These are phyloP conservation scores for Tenthredo livida DNA, from an alignment of 2,888 invertebrate genomes.

Conservation along the genomic window DNA sequence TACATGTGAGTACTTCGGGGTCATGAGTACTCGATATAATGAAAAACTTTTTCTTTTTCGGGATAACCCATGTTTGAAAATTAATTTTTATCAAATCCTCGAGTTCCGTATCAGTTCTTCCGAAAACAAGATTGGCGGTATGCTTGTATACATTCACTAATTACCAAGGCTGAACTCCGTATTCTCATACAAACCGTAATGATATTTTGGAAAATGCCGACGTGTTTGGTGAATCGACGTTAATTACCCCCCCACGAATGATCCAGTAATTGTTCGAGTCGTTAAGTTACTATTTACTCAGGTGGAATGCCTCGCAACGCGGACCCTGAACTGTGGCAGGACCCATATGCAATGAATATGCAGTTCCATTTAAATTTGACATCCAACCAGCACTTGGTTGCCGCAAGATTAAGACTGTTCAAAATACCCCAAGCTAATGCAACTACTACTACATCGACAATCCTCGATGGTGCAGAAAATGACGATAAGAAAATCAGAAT, in stretches of 20 bases:
- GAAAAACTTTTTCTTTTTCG: neutral
- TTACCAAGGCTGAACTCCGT: too few relatives aligned
- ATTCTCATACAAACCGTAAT: too few relatives aligned
- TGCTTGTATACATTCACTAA: too few relatives aligned
- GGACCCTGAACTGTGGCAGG: slow-evolving; percentile 80
- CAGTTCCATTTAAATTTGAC: slow-evolving; percentile 80
- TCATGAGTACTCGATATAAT: neutral
- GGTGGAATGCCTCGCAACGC: slow-evolving; percentile 81
- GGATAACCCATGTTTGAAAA: neutral
- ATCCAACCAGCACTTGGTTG: slow-evolving; percentile 78
- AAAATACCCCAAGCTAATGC: slow-evolving; percentile 78
- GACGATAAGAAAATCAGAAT: slow-evolving; percentile 81
- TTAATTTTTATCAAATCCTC: neutral
- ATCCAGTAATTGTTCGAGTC: neutral
- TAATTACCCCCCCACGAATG: neutral
- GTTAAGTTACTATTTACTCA: slow-evolving; percentile 64
- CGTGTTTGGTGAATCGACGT: neutral
- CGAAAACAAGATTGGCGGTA: too few relatives aligned
- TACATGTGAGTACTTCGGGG: slow-evolving; percentile 74
- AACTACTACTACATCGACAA: slow-evolving; percentile 64
- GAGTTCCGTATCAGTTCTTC: neutral
- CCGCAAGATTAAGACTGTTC: slow-evolving; percentile 80
- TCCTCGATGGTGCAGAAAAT: slow-evolving; percentile 69
- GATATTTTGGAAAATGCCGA: neutral
- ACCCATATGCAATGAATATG: slow-evolving; percentile 80